Percentiles rank a stretch among this genome's conserved stretches.
phyloP scores from a whole-genome alignment of 2,888 invertebrate genomes.

The Mechanitis mazaeus region DNA sequence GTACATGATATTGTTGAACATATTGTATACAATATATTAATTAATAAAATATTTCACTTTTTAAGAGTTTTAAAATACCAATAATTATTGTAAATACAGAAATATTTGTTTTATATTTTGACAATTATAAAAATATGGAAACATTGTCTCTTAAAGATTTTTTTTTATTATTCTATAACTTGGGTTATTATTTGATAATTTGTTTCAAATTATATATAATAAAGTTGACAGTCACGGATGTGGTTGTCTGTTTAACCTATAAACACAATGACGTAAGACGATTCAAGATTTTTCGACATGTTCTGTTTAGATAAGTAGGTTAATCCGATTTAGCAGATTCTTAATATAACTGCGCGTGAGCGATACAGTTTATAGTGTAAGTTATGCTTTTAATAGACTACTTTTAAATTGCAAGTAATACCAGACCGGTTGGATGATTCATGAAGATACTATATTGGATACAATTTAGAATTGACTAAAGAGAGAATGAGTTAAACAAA shows the following conservation, averaged over 20 bases:
- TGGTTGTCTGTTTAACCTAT: slow-evolving; percentile 35
- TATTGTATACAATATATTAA: too few relatives aligned
- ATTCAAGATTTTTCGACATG: slow-evolving; percentile 28
- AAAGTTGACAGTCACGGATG: slow-evolving; percentile 30
- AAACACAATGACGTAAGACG: slow-evolving; percentile 32
- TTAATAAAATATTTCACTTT: too few relatives aligned
- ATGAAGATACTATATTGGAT: background rate
- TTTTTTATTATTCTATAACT: background rate
- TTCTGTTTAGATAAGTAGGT: slow-evolving; percentile 14
- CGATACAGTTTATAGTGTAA: background rate
- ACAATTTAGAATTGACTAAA: too few relatives aligned
- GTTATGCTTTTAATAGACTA: background rate
- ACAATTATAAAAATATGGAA: too few relatives aligned
- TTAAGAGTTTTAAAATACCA: too few relatives aligned
- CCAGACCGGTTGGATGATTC: background rate
- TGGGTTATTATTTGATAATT: too few relatives aligned
- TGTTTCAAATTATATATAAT: background rate
- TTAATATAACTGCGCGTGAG: slow-evolving; percentile 8
- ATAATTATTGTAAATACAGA: too few relatives aligned
- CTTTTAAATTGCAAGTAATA: background rate
- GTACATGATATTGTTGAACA: too few relatives aligned
- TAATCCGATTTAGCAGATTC: slow-evolving; percentile 9
- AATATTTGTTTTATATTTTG: too few relatives aligned
- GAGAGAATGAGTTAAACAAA: too few relatives aligned
- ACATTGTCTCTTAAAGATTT: too few relatives aligned